Base-by-base conservation (phyloP, 2,797 vertebrate species). In the Enteromius anoplus region DNA sequence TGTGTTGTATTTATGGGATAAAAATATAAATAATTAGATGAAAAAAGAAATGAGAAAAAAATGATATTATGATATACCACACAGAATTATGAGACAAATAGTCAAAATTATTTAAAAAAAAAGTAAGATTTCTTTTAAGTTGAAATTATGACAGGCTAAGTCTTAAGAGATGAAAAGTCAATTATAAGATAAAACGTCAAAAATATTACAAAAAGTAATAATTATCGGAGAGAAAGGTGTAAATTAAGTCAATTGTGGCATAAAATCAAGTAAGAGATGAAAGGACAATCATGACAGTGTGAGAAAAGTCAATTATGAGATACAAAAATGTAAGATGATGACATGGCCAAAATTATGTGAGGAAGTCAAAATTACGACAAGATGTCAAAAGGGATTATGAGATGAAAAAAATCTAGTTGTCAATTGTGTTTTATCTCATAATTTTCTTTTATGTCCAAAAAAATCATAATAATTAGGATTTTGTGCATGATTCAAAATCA, bases 1-100 rank as follows among this genome's bases (percentile, higher is more conserved):
- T 32, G 29, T 32, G 29, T 51, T 1, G 21, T 55, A n/a, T 4
- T 55, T 55, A 55, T n/a, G 53, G 10, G 53, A 58, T 23, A 58
- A 8, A 53, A 53, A 21, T 3, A 5, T 7, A 53, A 53, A 9
- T 53, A 51, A 19, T 51, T 7, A 7, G 0, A 19, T 53, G 51
- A 53, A 53, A 53, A 15, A 53, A 8, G 7, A 3, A 23, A 10
- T 23, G 21, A 58, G 53, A 23, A 11, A n/a, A 23, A 58, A 55
- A n/a, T 1, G 0, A 11, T n/a, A 2, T 53, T 53, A 21, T 10
- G 8, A 10, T 0, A n/a, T 55, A n/a, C 53, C n/a, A 23, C 9
- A 11, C n/a, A n/a, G 9, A 58, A 58, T 53, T 53, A 58, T 23
- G 2, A 23, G 19, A 4, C 12, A 58, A n/a, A 55, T n/a, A n/a